Percentiles rank a stretch among this genome's conserved stretches.
Evolutionary conservation across 2,888 invertebrate genomes (phyloP).

Genomic region (Stenoptilia bipunctidactyla): DNA sequence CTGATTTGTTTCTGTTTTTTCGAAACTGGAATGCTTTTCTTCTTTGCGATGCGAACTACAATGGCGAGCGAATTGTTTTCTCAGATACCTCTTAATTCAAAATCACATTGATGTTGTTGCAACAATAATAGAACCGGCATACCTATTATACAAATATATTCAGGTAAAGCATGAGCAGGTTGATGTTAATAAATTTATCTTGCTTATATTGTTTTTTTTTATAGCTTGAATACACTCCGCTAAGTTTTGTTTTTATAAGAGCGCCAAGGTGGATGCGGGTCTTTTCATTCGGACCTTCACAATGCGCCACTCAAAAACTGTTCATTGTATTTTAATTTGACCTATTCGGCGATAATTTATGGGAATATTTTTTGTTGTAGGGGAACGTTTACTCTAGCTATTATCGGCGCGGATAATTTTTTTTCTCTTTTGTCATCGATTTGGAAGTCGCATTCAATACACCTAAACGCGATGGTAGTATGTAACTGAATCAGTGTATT

Average conservation of each 20-base stretch:
- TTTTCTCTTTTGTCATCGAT: conserved; percentile 47
- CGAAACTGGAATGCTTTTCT: too few species aligned
- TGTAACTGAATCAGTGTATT: too few species aligned
- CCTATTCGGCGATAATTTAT: conserved; percentile 71
- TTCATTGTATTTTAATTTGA: conserved; percentile 72
- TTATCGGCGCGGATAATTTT: conserved; percentile 56
- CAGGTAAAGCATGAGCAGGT: neutral
- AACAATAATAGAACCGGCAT: too few species aligned
- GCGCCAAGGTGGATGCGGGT: conserved; percentile 51
- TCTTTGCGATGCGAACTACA: too few species aligned
- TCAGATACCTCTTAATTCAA: too few species aligned
- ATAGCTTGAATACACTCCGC: conserved; percentile 63
- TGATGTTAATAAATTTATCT: conserved; percentile 9
- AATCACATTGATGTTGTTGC: too few species aligned
- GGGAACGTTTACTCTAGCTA: conserved; percentile 63
- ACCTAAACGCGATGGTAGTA: too few species aligned
- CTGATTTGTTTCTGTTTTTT: conserved; percentile 25
- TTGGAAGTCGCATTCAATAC: conserved; percentile 14
- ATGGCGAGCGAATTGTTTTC: too few species aligned
- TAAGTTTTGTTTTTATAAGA: conserved; percentile 68
- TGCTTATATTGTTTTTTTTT: conserved; percentile 7
- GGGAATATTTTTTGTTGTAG: conserved; percentile 48
- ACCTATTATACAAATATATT: too few species aligned
- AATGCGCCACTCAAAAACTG: conserved; percentile 70
- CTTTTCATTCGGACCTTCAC: conserved; percentile 63